Evolutionary conservation across 2,113 vertebrate species (phyloP), one percentile per base, ranked within the genome.

Genomic region (Ophiodon elongatus): DNA sequence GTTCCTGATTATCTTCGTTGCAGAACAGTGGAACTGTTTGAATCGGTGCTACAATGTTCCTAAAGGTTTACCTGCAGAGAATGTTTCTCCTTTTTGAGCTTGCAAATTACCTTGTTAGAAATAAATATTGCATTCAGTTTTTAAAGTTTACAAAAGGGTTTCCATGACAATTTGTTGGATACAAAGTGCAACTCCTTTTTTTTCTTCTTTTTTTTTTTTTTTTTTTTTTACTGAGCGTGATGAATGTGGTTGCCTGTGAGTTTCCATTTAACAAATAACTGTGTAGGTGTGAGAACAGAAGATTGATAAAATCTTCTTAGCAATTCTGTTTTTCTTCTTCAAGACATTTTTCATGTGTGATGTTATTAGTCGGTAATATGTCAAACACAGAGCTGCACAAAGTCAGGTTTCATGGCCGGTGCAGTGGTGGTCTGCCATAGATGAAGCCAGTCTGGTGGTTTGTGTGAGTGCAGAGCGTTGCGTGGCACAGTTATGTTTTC

Each of bases 401-500:
- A 74, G 70, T 71, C n/a, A 0, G 56, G 47, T 60, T 76, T 73
- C 56, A 71, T 68, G 50, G 13, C 41, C 2, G 43, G 47, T 57
- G 19, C 41, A 39, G 72, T 4, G 56, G 63, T 81, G 68, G 82
- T 63, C 82, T 81, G 52, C 47, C 52, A 47, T 11, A 64, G 69
- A 66, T 4, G 14, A 39, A 62, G 80, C 56, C 17, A 1, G 63
- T 75, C 56, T 68, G 66, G 27, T 33, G 29, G 41, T 23, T 52
- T 31, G 37, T 87, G 70, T 66, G 82, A 50, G 81, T 27, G 69
- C 72, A 80, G 47, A 39, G 60, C 41, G 10, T 79, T 79, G 84
- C 73, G 29, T 90, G 84, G 82, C 84, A 73, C 73, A 67, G 82
- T 86, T 82, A 21, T 92, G 89, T 91, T 93, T 94, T 93, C 92